Percentiles rank a stretch among this genome's conserved stretches.
These are phyloP conservation scores for Scatophagus argus DNA, from an alignment of 2,113 vertebrate species.

Conservation along the genomic window DNA sequence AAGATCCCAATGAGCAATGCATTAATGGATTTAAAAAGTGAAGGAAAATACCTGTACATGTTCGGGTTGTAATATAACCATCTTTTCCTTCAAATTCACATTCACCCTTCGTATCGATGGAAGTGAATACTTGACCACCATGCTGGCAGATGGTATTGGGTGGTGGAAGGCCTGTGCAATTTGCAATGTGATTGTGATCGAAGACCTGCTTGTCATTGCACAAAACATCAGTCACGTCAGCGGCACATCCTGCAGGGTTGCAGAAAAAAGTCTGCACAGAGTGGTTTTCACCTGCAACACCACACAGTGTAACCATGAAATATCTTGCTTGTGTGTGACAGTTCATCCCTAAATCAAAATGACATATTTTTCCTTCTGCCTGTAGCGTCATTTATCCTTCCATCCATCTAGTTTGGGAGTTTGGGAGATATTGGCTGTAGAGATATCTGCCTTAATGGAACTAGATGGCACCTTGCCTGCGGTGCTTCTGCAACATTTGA, in stretches of 20 bases:
- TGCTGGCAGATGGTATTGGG: constrained; percentile 2
- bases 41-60: constrained; percentile 38
- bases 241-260: constrained; percentile 6
- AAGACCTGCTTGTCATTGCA: not conserved
- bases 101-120: fast-evolving
- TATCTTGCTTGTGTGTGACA: no score
- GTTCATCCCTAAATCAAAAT: no score
- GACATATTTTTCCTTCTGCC: no score
- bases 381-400: no score
- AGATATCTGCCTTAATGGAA: no score
- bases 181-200: fast-evolving
- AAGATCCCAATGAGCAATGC: not conserved
- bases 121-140: constrained; percentile 9
- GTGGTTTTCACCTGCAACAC: constrained; percentile 17
- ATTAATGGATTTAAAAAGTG: not conserved
- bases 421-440: no score
- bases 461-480: no score
- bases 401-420: no score
- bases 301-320: not conserved
- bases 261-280: not conserved
- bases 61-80: fast-evolving
- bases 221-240: fast-evolving
- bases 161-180: constrained; percentile 13
- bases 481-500: no score
- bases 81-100: constrained; percentile 33